A percentile compares a stretch with the other conserved stretches of the same genome.
phyloP scores from a whole-genome alignment of 2,113 vertebrate species.

The Sisor rabdophorus region DNA sequence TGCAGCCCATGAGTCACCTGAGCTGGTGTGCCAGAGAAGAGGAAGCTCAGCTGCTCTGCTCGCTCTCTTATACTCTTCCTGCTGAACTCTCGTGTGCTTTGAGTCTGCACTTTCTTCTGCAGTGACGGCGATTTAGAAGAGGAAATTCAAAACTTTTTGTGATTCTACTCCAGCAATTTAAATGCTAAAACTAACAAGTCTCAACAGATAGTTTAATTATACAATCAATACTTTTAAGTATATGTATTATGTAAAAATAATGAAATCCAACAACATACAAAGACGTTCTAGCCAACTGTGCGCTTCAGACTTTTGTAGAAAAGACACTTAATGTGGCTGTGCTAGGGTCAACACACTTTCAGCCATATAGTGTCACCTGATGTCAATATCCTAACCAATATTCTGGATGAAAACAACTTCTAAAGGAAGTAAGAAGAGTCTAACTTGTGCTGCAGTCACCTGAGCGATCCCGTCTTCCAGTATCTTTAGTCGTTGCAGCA shows the following conservation, averaged over 20 bases:
- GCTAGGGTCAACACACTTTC: no score
- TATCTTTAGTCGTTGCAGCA: slow-evolving; percentile 71
- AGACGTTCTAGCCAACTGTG: no score
- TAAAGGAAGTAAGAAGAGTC: neutral
- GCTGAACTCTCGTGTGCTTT: slow-evolving; percentile 79
- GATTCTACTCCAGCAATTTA: no score
- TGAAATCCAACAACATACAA: no score
- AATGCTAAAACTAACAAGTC: no score
- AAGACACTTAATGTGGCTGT: no score
- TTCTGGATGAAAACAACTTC: neutral
- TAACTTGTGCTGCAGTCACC: slow-evolving; percentile 68
- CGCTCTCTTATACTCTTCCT: slow-evolving; percentile 88
- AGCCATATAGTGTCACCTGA: no score
- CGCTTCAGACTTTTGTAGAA: no score
- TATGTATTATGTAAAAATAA: no score
- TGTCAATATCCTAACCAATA: no score
- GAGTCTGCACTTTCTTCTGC: slow-evolving; percentile 76
- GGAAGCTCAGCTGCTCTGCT: slow-evolving; percentile 80
- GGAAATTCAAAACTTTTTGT: neutral
- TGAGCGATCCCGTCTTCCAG: slow-evolving; percentile 77
- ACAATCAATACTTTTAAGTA: no score
- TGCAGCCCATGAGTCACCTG: slow-evolving; percentile 66
- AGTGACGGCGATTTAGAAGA: neutral
- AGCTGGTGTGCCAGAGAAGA: slow-evolving; percentile 74
- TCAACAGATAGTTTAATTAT: no score